phyloP scores from a whole-genome alignment of 2,797 vertebrate genomes.

The Loris lydekkerianus region DNA sequence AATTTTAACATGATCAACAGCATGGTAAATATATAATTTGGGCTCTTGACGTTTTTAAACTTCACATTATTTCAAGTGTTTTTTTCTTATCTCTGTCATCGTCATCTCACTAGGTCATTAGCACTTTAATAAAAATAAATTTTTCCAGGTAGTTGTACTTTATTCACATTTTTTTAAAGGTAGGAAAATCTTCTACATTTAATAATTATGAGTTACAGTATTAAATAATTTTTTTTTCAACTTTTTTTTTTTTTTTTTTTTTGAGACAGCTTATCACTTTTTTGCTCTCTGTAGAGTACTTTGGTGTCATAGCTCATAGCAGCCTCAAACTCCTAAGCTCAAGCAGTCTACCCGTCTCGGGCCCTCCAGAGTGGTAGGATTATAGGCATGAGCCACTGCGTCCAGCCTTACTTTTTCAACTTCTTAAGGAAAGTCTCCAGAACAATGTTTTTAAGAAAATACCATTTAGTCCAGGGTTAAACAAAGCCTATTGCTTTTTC shows the following conservation, averaged over 20 bases:
- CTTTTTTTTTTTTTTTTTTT: background rate
- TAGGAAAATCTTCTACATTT: background rate
- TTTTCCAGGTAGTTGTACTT: background rate
- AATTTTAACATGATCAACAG: background rate
- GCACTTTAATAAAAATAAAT: background rate
- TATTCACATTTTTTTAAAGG: background rate
- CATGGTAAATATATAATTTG: background rate
- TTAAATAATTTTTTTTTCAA: background rate
- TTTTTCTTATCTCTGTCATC: background rate
- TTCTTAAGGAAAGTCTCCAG: background rate
- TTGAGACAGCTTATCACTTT: background rate
- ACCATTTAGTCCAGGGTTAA: background rate
- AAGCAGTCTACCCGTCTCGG: no score
- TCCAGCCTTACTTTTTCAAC: background rate
- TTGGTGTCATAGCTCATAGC: no score
- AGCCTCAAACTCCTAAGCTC: no score
- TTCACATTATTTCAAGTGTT: background rate
- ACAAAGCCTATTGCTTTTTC: background rate
- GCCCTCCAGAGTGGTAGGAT: no score
- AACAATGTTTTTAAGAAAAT: background rate
- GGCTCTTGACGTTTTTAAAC: background rate
- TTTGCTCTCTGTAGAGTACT: no score
- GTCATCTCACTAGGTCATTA: background rate
- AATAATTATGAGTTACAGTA: no score
- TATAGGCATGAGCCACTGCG: no score